These are phyloP conservation scores for Dipodomys ordii DNA, from an alignment of 2,113 vertebrate species.

Conservation along the genomic window DNA sequence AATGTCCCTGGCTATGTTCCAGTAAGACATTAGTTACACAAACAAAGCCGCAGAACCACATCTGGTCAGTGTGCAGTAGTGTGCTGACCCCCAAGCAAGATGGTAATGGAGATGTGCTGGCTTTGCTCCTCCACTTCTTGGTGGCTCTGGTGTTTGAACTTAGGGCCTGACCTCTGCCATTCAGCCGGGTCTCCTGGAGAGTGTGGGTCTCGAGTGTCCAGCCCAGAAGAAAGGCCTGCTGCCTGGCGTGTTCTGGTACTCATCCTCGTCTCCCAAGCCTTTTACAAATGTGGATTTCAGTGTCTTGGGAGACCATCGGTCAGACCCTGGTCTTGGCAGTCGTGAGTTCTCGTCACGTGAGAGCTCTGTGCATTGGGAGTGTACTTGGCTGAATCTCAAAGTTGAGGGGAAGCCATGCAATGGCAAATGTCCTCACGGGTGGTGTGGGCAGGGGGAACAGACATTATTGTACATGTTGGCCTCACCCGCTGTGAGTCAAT, in stretches of 20 bases:
- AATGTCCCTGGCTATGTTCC: neutral
- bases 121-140: too few relatives aligned
- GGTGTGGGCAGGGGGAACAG: neutral
- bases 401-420: neutral
- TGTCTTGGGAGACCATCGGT: neutral
- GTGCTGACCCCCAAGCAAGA: neutral
- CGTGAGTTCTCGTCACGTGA: neutral
- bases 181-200: neutral
- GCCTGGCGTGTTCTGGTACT: too few relatives aligned
- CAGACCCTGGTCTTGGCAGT: neutral
- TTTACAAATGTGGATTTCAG: neutral
- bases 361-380: neutral
- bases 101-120: neutral
- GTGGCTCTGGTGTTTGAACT: too few relatives aligned
- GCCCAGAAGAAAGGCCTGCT: neutral
- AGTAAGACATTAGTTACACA: neutral
- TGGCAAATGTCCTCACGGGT: neutral
- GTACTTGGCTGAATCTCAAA: too few relatives aligned
- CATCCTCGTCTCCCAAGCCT: neutral
- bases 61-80: neutral
- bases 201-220: neutral
- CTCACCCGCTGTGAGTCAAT: neutral
- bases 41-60: neutral
- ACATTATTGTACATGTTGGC: neutral
- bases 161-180: too few relatives aligned